Evolutionary conservation across 2,797 vertebrate species (phyloP), one percentile per base, ranked within the genome.

Genomic region (Rhabdophis nuchalis): DNA sequence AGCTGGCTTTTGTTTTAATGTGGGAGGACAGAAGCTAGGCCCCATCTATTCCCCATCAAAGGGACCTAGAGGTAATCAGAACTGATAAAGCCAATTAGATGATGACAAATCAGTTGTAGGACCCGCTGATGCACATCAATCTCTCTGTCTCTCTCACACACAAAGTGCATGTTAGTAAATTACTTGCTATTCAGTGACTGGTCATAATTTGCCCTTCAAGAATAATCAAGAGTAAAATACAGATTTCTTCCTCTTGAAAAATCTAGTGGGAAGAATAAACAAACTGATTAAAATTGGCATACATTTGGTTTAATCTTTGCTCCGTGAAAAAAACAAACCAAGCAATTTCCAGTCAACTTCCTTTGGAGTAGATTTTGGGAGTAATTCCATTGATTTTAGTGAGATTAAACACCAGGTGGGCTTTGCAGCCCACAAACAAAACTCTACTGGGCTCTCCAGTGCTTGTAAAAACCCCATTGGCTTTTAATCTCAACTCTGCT

Each of bases 291-390:
- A 85, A 90, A 61, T 29, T 53, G 60, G 61, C 57, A 7, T 32
- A 82, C 23, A 46, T 90, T 90, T 82, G 25, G 36, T 85, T 92
- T 95, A 89, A 94, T 94, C 94, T 92, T 91, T 95, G 89, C 94
- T 97, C 95, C 92, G 36, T 82, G 93, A 95, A 92, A 95, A 54
- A 88, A 93, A 95, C 53, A 88, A 89, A 86, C n/a, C n/a, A 86
- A 68, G 32, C 41, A 29, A 90, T 41, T 85, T 46, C 14, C 32
- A 88, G 32, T 58, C 86, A 32, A 60, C 89, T 90, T 90, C 56
- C 68, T 88, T 41, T 89, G 86, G 64, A 53, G 23, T 77, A 61
- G n/a, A 56, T 52, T 4, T 82, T 68, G 58, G 77, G 77, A 88
- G n/a, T 50, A 36, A 82, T 89, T 32, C 58, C 77, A 92, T 5